These are phyloP conservation scores for Trichonephila clavipes DNA, from an alignment of 1,140 invertebrate genomes.

Conservation along the genomic window DNA sequence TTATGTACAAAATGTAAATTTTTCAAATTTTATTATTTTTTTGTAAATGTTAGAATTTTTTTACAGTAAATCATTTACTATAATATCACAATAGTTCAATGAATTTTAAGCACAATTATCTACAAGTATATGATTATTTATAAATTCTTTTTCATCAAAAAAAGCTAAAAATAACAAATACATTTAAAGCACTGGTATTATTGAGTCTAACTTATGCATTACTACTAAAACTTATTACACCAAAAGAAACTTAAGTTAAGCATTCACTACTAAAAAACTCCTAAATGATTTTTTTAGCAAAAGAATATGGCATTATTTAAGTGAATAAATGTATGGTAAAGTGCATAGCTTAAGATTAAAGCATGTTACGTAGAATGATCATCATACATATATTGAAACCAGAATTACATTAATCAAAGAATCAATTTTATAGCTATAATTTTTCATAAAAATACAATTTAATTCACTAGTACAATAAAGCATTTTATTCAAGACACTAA, in stretches of 20 bases:
- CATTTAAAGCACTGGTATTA: constrained; percentile 35
- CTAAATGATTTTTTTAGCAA: not conserved
- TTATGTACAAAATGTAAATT: not conserved
- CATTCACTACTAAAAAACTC: not conserved
- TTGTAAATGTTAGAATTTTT: not conserved
- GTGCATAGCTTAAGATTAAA: not conserved
- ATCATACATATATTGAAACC: not conserved
- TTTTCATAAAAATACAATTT: no score
- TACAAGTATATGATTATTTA: not conserved
- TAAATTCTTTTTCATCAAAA: not conserved
- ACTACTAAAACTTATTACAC: not conserved
- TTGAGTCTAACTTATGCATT: not conserved
- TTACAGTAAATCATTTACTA: not conserved
- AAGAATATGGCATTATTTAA: not conserved
- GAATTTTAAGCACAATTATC: not conserved
- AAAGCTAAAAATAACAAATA: not conserved
- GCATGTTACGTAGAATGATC: no score
- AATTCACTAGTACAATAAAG: no score
- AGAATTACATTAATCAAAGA: not conserved
- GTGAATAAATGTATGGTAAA: not conserved
- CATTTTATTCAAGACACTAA: no score
- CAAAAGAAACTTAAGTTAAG: not conserved
- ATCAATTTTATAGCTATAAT: not conserved
- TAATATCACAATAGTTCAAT: constrained; percentile 38
- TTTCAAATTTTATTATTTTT: not conserved